Conservation (phyloP, 1,140 invertebrate species). For the Luehdorfia chinensis region DNA sequence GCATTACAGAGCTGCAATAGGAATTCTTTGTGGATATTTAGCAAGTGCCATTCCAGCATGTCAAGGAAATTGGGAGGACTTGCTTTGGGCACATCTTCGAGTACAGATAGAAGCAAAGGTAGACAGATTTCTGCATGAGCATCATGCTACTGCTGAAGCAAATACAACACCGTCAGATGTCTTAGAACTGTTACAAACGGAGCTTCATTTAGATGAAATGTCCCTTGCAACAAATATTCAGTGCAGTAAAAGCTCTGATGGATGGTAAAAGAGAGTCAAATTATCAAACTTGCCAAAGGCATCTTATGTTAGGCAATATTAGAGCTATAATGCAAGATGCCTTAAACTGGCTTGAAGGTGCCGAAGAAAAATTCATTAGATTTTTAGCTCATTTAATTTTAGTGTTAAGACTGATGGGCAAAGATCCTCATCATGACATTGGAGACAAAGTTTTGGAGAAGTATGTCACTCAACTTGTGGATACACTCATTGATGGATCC, state of each 20-base stretch:
- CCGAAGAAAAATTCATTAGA: conserved; percentile 81
- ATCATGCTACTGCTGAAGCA: conserved; percentile 69
- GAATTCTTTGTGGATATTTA: conserved; percentile 90
- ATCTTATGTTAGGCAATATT: conserved; percentile 68
- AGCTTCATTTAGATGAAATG: conserved; percentile 75
- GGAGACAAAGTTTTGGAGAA: conserved; percentile 86
- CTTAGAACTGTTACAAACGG: conserved; percentile 87
- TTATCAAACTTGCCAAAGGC: conserved; percentile 66
- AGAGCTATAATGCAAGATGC: conserved; percentile 68
- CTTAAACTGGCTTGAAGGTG: conserved; percentile 50
- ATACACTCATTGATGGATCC: conserved; percentile 79
- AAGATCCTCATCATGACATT: conserved; percentile 80
- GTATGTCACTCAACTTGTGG: conserved; percentile 83
- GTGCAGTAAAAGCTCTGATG: conserved; percentile 68
- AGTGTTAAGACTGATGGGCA: conserved; percentile 88
- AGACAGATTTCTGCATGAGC: conserved; percentile 84
- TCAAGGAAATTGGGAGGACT: conserved; percentile 89
- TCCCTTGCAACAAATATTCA: conserved; percentile 85
- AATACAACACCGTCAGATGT: conserved; percentile 80
- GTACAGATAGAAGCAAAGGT: conserved; percentile 90
- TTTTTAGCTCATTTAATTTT: conserved; percentile 92
- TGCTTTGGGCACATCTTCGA: conserved; percentile 92
- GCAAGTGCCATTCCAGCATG: conserved; percentile 85
- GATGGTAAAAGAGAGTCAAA: conserved; percentile 68
- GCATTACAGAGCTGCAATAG: conserved; percentile 84